Conservation (phyloP, 2,113 vertebrate genomes). For the Gymnocephalus cernua region DNA sequence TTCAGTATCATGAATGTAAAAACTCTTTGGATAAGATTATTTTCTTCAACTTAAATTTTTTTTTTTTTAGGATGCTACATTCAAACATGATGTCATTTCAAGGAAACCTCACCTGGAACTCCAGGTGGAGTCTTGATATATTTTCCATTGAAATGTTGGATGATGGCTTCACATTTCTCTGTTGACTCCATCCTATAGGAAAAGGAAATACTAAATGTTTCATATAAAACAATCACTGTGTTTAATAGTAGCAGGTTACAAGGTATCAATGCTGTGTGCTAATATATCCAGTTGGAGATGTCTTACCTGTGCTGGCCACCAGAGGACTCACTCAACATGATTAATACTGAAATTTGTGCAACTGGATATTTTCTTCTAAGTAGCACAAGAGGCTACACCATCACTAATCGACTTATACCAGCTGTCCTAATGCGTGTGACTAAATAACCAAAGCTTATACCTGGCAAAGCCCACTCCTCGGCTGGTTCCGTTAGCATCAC, state of each 20-base stretch:
- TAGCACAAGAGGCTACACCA: background rate
- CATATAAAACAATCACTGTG: background rate
- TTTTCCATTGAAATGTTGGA: constrained; percentile 95
- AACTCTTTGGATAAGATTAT: background rate
- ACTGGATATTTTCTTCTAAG: background rate
- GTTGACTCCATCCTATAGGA: constrained; percentile 92
- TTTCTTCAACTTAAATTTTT: background rate
- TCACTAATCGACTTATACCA: background rate
- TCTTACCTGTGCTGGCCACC: constrained; percentile 43
- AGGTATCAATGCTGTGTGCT: background rate
- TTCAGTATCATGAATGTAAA: background rate
- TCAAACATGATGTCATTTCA: background rate
- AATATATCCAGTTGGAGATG: background rate
- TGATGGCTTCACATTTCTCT: constrained; percentile 94
- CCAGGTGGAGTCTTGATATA: constrained; percentile 93
- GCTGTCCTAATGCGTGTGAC: background rate
- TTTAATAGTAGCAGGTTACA: background rate
- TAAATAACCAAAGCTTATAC: constrained; percentile 66
- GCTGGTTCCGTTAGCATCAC: constrained; percentile 91
- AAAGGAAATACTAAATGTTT: background rate
- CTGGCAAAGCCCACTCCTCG: constrained; percentile 94
- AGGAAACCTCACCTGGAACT: constrained; percentile 85
- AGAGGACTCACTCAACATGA: constrained; percentile 55
- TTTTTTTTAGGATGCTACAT: background rate
- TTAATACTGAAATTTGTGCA: background rate